These are phyloP conservation scores for Merodon equestris DNA, from an alignment of 2,888 invertebrate species.

Conservation along the genomic window DNA sequence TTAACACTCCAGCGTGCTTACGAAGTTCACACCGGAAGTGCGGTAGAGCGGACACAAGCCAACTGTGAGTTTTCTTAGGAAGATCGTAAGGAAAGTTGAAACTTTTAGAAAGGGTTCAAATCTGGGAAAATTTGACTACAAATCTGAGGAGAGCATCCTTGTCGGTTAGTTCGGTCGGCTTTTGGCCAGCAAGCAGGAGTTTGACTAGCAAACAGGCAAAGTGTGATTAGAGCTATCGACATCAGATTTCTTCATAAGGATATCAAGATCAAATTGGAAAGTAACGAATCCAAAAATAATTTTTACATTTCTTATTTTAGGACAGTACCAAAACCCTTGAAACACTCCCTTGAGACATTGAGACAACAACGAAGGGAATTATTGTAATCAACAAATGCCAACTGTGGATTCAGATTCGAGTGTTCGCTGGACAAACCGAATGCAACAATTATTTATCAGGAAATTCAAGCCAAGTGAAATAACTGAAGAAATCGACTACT, in stretches of 20 bases:
- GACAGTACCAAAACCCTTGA: too few species aligned
- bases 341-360: too few species aligned
- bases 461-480: background rate
- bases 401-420: too few species aligned
- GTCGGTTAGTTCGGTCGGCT: conserved; percentile 17
- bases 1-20: conserved; percentile 70
- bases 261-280: too few species aligned
- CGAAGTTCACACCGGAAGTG: conserved; percentile 67
- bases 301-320: too few species aligned
- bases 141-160: conserved; percentile 13
- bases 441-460: too few species aligned
- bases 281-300: too few species aligned
- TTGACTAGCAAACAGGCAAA: conserved; percentile 19
- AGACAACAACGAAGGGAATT: too few species aligned
- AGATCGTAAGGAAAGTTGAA: conserved; percentile 39
- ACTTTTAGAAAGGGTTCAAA: conserved; percentile 33
- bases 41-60: conserved; percentile 52
- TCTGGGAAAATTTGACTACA: conserved; percentile 55
- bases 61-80: conserved; percentile 46
- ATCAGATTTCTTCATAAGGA: too few species aligned
- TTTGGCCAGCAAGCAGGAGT: too few species aligned
- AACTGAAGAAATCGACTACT: conserved; percentile 8
- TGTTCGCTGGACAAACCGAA: too few species aligned
- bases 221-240: conserved; percentile 23
- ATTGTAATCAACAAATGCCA: too few species aligned